Evolutionary conservation across 2,888 invertebrate genomes (phyloP).

Genomic region (Perizoma flavofasciatum): DNA sequence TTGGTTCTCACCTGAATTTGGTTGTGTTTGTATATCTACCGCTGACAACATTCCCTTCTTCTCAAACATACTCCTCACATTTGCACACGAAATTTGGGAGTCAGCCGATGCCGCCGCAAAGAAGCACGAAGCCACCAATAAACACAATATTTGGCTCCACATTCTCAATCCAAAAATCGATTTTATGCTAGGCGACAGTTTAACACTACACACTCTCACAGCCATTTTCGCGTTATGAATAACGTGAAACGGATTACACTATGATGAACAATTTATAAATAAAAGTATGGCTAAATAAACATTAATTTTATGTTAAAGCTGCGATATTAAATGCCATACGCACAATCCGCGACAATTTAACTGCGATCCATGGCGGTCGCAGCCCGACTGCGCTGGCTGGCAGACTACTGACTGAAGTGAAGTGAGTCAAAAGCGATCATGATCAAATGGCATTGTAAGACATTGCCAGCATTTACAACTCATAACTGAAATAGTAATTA

Average conservation of each 20-base stretch:
- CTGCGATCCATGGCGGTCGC: constrained; percentile 78
- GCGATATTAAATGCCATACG: constrained; percentile 56
- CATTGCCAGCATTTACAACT: constrained; percentile 26
- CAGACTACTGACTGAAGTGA: constrained; percentile 42
- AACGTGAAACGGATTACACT: constrained; percentile 51
- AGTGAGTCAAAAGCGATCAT: constrained; percentile 59
- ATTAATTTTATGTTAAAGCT: constrained; percentile 41
- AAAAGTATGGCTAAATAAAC: constrained; percentile 45
- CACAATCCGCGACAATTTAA: constrained; percentile 59
- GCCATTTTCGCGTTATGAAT: constrained; percentile 65
- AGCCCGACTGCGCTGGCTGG: constrained; percentile 59
- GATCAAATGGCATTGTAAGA: constrained; percentile 27
- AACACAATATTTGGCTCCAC: constrained; percentile 75
- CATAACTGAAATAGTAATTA: background rate
- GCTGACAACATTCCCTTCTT: constrained; percentile 78
- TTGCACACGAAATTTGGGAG: constrained; percentile 75
- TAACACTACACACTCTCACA: constrained; percentile 80
- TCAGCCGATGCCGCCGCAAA: constrained; percentile 65
- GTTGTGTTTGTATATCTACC: constrained; percentile 76
- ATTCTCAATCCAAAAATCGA: constrained; percentile 81
- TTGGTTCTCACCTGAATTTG: constrained; percentile 80
- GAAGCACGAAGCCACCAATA: constrained; percentile 69
- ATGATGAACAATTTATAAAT: constrained; percentile 58
- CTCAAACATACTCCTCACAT: constrained; percentile 78
- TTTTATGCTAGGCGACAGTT: constrained; percentile 80